Percentiles rank a stretch among this genome's conserved stretches.
phyloP scores from a whole-genome alignment of 2,113 vertebrate genomes.

The Neopipo cinnamomea region DNA sequence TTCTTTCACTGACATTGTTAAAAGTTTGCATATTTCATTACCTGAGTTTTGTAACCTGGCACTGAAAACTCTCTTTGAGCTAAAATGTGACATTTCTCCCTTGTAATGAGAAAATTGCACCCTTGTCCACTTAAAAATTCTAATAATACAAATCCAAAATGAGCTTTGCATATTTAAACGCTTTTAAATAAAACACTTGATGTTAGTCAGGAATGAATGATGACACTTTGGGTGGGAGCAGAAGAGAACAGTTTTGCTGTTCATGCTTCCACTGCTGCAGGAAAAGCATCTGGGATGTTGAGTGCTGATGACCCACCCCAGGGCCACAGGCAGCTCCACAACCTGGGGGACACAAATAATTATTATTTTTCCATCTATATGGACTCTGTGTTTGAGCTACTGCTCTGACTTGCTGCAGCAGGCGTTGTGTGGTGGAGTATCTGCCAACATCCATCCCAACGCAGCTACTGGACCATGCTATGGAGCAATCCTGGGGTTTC shows the following conservation, averaged over 20 bases:
- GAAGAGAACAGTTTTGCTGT: not conserved
- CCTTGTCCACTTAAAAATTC: not conserved
- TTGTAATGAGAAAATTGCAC: not conserved
- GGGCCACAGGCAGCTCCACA: not conserved
- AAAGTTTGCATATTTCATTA: not conserved
- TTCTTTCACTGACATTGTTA: not conserved
- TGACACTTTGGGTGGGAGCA: not conserved
- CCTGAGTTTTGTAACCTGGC: not conserved
- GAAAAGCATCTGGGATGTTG: not conserved
- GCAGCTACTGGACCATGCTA: not conserved
- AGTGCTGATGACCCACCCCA: not conserved
- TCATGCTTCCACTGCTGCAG: rapidly evolving
- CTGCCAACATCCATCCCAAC: not conserved
- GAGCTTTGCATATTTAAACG: not conserved
- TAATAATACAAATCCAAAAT: not conserved
- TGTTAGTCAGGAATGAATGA: rapidly evolving
- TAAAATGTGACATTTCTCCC: not conserved
- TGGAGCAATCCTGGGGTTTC: not conserved
- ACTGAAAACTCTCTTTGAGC: not conserved
- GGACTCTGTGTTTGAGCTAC: not conserved
- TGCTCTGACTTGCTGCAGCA: not conserved
- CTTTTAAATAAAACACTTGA: not conserved
- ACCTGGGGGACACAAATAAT: not conserved
- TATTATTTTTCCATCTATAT: not conserved
- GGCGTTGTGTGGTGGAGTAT: rapidly evolving